These are phyloP conservation scores for Amphilophus citrinellus DNA, from an alignment of 2,113 vertebrate species.

Conservation along the genomic window DNA sequence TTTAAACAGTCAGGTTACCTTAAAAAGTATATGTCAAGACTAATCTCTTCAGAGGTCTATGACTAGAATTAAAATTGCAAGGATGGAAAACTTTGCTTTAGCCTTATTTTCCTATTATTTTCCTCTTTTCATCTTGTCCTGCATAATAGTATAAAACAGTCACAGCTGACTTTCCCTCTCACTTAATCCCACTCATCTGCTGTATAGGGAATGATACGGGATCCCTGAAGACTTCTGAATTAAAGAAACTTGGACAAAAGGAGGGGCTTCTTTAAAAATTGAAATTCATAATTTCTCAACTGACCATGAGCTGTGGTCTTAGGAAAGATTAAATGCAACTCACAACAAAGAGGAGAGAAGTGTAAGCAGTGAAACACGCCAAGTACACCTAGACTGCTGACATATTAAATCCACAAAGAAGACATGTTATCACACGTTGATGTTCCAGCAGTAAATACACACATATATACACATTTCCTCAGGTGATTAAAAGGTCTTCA, in stretches of 20 bases:
- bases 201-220: neutral
- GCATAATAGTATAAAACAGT: neutral
- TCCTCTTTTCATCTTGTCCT: neutral
- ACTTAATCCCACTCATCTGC: neutral
- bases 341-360: neutral
- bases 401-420: neutral
- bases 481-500: constrained; percentile 23
- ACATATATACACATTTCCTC: constrained; percentile 12
- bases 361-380: neutral
- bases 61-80: neutral
- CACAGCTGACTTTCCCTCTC: neutral
- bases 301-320: neutral
- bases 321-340: neutral
- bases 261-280: neutral
- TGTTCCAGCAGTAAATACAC: constrained; percentile 2
- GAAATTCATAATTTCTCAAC: neutral
- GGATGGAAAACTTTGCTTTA: neutral
- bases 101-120: neutral
- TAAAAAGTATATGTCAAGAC: neutral
- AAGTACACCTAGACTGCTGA: neutral
- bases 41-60: neutral
- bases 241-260: neutral
- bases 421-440: constrained; percentile 4
- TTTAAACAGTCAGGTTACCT: neutral
- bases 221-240: neutral